These are phyloP conservation scores for Porphyrio hochstetteri DNA, from an alignment of 2,113 vertebrate species.

Conservation along the genomic window DNA sequence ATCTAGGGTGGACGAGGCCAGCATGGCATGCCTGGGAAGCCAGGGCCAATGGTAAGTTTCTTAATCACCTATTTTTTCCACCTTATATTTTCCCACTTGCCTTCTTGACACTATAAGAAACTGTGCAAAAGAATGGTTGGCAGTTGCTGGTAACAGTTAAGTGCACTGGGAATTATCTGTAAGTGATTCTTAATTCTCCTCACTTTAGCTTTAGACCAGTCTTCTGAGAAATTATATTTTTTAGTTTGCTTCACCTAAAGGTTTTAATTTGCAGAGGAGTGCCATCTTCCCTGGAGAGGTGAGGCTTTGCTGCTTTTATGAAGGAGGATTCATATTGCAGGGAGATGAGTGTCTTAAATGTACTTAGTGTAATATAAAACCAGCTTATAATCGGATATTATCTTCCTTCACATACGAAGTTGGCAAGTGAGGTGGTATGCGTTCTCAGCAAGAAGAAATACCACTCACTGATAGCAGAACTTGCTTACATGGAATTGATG, in stretches of 20 bases:
- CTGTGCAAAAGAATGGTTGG: neutral
- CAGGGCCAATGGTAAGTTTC: slow-evolving; percentile 80
- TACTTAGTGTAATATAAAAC: neutral
- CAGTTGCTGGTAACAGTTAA: neutral
- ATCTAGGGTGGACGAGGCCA: slow-evolving; percentile 87
- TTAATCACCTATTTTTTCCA: neutral
- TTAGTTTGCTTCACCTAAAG: neutral
- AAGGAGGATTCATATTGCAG: neutral
- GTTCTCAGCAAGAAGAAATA: neutral
- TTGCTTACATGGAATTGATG: neutral
- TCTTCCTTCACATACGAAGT: neutral
- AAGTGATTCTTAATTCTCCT: neutral
- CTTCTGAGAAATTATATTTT: neutral
- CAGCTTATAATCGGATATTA: neutral
- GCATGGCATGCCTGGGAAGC: slow-evolving; percentile 88
- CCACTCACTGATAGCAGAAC: neutral
- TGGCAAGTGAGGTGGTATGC: neutral
- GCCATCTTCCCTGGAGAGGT: neutral
- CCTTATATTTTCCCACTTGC: neutral
- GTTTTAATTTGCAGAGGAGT: neutral
- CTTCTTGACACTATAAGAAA: neutral
- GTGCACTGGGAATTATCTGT: neutral
- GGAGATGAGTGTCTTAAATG: neutral
- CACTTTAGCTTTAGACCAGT: neutral
- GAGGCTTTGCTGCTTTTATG: neutral